Percentiles rank a stretch among this genome's conserved stretches.
phyloP scores from a whole-genome alignment of 2,113 vertebrate genomes.

The Danionella cerebrum region DNA sequence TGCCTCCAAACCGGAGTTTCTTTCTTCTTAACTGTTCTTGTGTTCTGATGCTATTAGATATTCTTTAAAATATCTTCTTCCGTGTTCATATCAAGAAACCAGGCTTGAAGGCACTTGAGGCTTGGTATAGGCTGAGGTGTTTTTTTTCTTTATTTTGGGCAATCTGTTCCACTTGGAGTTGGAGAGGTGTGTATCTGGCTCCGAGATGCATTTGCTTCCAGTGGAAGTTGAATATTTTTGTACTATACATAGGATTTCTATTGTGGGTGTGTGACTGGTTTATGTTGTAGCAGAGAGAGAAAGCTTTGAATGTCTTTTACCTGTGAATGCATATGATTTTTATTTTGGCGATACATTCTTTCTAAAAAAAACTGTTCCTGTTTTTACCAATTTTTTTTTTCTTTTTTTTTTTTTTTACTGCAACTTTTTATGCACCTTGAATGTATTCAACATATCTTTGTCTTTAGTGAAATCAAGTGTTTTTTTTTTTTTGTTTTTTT shows the following conservation, averaged over 20 bases:
- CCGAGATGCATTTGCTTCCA: conserved; percentile 39
- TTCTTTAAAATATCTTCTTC: too few relatives aligned
- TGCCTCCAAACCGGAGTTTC: too few relatives aligned
- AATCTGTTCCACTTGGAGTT: not conserved
- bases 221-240: conserved; percentile 44
- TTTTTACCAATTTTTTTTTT: too few relatives aligned
- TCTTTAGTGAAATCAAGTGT: too few relatives aligned
- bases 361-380: too few relatives aligned
- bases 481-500: too few relatives aligned
- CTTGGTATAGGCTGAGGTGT: not conserved
- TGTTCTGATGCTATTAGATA: not conserved
- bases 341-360: too few relatives aligned
- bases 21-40: not conserved
- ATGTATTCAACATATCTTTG: too few relatives aligned
- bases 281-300: not conserved
- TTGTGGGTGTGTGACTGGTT: conserved; percentile 12
- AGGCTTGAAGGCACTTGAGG: too few relatives aligned
- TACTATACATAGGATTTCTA: conserved; percentile 44
- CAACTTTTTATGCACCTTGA: too few relatives aligned
- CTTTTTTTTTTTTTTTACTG: too few relatives aligned
- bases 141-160: not conserved
- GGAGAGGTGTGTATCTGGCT: conserved; percentile 20
- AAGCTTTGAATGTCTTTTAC: not conserved
- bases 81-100: too few relatives aligned
- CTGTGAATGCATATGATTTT: not conserved